Evolutionary conservation across 2,797 vertebrate species (phyloP).

Genomic region (Danio albolineatus): DNA sequence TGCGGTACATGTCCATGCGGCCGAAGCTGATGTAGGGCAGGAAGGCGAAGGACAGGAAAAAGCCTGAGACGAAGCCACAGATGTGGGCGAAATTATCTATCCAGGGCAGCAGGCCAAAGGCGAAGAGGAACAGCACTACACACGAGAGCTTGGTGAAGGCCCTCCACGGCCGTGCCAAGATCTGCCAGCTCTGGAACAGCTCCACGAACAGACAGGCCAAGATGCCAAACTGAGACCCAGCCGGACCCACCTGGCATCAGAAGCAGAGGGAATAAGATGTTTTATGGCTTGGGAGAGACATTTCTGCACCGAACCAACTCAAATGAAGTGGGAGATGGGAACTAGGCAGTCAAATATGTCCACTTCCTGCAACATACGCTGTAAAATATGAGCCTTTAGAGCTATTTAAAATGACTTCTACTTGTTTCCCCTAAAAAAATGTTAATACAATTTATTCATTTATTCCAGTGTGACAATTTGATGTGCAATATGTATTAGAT

Average conservation of each 20-base stretch:
- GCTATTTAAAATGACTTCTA: no score
- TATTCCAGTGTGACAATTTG: no score
- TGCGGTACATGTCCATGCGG: conserved; percentile 92
- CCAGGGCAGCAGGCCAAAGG: conserved; percentile 96
- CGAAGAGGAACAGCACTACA: conserved; percentile 93
- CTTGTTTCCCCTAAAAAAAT: no score
- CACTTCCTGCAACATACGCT: background rate
- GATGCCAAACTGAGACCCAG: conserved; percentile 98
- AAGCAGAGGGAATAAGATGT: background rate
- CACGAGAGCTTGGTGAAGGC: conserved; percentile 93
- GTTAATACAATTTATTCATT: no score
- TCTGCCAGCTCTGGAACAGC: conserved; percentile 99
- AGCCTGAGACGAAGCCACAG: conserved; percentile 93
- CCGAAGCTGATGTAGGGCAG: conserved; percentile 98
- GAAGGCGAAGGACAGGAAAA: conserved; percentile 97
- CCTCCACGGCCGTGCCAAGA: conserved; percentile 93
- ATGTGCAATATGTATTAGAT: no score
- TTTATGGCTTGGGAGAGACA: background rate
- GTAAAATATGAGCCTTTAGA: no score
- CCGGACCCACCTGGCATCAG: conserved; percentile 89
- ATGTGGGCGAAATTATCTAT: conserved; percentile 98
- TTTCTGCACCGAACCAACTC: background rate
- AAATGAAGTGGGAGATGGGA: background rate
- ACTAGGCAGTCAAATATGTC: background rate
- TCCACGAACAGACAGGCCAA: conserved; percentile 98